Conservation (phyloP, 2,797 vertebrate genomes). For the Kryptolebias ocellatus region DNA sequence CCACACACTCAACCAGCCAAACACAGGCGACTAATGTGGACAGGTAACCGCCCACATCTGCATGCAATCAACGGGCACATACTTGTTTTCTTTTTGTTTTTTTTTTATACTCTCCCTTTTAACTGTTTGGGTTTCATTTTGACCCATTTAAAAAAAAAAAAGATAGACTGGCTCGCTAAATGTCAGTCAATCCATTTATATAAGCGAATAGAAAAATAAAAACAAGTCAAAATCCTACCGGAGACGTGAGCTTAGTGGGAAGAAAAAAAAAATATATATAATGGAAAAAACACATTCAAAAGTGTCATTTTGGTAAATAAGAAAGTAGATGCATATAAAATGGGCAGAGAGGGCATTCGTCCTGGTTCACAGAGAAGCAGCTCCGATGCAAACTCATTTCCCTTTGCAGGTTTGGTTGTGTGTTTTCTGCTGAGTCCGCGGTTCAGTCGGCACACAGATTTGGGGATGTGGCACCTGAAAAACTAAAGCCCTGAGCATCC, state of each 20-base stretch:
- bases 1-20: conserved; percentile 16
- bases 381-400: conserved; percentile 25
- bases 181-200: conserved; percentile 28
- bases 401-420: conserved; percentile 47
- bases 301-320: conserved; percentile 59
- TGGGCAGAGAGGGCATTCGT: conserved; percentile 26
- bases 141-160: no score
- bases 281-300: conserved; percentile 54
- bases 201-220: conserved; percentile 19
- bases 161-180: conserved; percentile 40
- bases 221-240: conserved; percentile 31
- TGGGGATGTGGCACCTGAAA: conserved; percentile 77
- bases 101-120: conserved; percentile 24
- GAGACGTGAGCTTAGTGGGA: conserved; percentile 16
- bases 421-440: conserved; percentile 40
- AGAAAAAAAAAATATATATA: conserved; percentile 23
- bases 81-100: conserved; percentile 19
- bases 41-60: conserved; percentile 31
- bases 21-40: conserved; percentile 23
- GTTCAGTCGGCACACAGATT: conserved; percentile 43
- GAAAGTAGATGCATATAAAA: conserved; percentile 31
- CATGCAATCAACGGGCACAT: conserved; percentile 34
- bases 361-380: conserved; percentile 39
- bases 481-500: conserved; percentile 81
- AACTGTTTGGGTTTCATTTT: not conserved